Base-by-base conservation (phyloP, 2,113 vertebrate genomes). In the Pollimyrus isidori region DNA sequence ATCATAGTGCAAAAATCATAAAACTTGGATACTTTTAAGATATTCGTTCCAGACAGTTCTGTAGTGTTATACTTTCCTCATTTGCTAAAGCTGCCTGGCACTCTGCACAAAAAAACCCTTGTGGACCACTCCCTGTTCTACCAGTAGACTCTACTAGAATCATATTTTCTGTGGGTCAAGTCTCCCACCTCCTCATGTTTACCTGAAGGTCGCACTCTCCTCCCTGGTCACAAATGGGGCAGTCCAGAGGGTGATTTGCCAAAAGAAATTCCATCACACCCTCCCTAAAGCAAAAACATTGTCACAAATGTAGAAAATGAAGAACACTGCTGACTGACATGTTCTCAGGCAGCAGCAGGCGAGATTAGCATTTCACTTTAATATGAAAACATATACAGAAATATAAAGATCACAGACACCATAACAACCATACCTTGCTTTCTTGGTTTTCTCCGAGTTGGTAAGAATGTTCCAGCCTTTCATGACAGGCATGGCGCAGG, bases 161-260 rank as follows among this genome's bases (percentile, higher is more conserved):
- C 23, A 85, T 1, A 85, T 69, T 69, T 69, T 49, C 42, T 46
- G n/a, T 49, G n/a, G 46, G 83, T 46, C n/a, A 50, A 86, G 46
- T 26, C 62, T 50, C 84, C 9, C 84, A 49, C 4, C 46, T 58
- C 50, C 4, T 89, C 49, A 46, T 87, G 39, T 49, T 91, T 96
- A 98, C 98, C 97, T 99, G 98, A 23, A 99, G 94, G 93, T 99
- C 98, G 94, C 98, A 99, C 93, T 99, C 98, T 94, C 98, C 97
- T 91, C 97, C 98, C 88, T 98, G 98, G 94, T 99, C 98, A 95
- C 98, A 99, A 92, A 99, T 99, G 91, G 98, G 98, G 92, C 98
- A 98, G 92, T 99, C 98, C 94, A 99, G 65, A 0, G 98, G 98
- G 91, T 99, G 98, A 94, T 98, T 98, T 91, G 98, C 97, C 93